These are phyloP conservation scores for Pomatostomus ruficeps DNA, from an alignment of 2,113 vertebrate species.

Conservation along the genomic window DNA sequence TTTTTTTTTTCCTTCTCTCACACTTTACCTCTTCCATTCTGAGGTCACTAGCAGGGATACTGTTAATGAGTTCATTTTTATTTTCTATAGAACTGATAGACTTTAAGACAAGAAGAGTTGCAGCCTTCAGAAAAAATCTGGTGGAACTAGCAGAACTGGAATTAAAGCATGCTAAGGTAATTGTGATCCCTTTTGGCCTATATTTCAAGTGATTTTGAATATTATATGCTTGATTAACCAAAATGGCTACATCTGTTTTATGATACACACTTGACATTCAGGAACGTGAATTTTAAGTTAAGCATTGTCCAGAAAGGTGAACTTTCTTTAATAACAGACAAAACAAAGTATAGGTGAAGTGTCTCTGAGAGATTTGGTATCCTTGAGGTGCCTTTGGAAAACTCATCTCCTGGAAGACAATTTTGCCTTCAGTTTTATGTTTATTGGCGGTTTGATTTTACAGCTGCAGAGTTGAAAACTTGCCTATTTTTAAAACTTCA, in stretches of 20 bases:
- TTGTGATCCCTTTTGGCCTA: neutral
- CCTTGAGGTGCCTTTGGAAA: neutral
- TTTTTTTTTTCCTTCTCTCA: neutral
- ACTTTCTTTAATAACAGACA: neutral
- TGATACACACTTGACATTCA: neutral
- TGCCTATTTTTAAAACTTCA: neutral
- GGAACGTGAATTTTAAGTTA: neutral
- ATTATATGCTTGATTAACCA: neutral
- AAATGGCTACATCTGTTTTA: neutral
- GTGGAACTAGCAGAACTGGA: conserved; percentile 98
- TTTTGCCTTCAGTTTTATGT: neutral
- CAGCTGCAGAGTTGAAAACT: neutral
- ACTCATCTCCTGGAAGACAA: neutral
- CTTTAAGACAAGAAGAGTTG: conserved; percentile 97
- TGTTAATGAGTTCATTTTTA: neutral
- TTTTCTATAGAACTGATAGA: conserved; percentile 87
- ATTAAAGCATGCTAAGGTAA: conserved; percentile 98
- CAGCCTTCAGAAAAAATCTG: conserved; percentile 97
- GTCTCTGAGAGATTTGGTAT: neutral
- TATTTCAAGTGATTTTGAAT: neutral
- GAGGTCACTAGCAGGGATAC: neutral
- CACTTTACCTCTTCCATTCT: neutral
- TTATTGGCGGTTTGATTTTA: neutral
- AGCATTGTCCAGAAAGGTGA: neutral
- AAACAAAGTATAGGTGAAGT: neutral